A percentile compares a stretch with the other conserved stretches of the same genome.
Evolutionary conservation across 2,888 invertebrate genomes (phyloP).

Genomic region (Pristionchus fissidentatus): DNA sequence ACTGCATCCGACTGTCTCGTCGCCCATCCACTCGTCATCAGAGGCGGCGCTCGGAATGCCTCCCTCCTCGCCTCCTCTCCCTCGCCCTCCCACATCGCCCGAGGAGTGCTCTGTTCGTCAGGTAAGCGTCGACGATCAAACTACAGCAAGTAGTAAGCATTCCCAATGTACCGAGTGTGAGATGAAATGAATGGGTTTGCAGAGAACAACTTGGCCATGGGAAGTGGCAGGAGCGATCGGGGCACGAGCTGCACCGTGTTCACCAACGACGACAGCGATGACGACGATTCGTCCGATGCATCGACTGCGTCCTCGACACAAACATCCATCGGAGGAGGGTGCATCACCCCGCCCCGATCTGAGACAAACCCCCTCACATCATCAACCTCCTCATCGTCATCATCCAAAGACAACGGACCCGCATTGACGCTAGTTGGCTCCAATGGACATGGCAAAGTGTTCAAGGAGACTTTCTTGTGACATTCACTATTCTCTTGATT

Average conservation of each 20-base stretch:
- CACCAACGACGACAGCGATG: not conserved
- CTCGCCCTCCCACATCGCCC: slow-evolving; percentile 7
- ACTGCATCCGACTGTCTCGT: slow-evolving; percentile 18
- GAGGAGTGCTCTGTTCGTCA: slow-evolving; percentile 18
- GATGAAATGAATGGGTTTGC: not conserved
- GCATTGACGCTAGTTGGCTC: slow-evolving; percentile 18
- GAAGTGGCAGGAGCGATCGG: not conserved
- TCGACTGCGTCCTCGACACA: not conserved
- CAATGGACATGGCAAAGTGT: not conserved
- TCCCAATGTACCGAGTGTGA: not conserved
- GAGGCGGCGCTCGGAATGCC: not conserved
- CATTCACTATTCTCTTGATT: not conserved
- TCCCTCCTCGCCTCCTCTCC: not conserved
- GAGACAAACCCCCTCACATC: not conserved
- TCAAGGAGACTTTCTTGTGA: slow-evolving; percentile 47
- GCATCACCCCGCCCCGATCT: not conserved
- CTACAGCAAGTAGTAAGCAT: too few species aligned
- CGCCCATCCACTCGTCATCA: slow-evolving; percentile 13
- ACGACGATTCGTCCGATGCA: slow-evolving; percentile 3
- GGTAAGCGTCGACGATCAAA: not conserved
- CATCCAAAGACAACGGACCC: slow-evolving; percentile 15
- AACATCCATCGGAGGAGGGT: slow-evolving; percentile 20
- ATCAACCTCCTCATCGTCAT: not conserved
- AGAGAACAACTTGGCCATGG: not conserved
- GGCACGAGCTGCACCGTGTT: not conserved